phyloP scores from a whole-genome alignment of 2,797 vertebrate species.

The Liparis tanakae region DNA sequence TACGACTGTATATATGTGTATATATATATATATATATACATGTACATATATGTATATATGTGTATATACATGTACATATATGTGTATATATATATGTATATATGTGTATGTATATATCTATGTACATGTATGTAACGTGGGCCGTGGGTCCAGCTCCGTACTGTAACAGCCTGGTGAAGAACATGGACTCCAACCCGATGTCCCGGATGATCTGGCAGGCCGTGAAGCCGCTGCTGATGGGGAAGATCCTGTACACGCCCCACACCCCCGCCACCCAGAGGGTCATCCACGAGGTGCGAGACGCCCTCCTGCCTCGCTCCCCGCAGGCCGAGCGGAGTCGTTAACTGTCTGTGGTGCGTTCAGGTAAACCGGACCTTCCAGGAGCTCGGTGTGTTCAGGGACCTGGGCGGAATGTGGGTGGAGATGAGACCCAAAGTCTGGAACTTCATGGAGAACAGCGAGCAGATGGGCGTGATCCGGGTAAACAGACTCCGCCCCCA shows the following conservation, averaged over 20 bases:
- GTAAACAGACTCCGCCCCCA: slow-evolving; percentile 59
- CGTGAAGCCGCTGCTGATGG: slow-evolving; percentile 93
- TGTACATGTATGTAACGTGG: not conserved
- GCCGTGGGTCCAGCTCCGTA: slow-evolving; percentile 90
- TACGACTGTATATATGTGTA: no score
- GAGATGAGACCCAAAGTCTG: slow-evolving; percentile 92
- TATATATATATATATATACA: no score
- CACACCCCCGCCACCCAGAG: slow-evolving; percentile 88
- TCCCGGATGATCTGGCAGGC: slow-evolving; percentile 97
- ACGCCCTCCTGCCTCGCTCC: slow-evolving; percentile 11
- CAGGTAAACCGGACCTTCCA: slow-evolving; percentile 98
- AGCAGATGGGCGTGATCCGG: slow-evolving; percentile 91
- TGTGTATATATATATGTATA: not conserved
- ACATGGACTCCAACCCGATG: slow-evolving; percentile 92
- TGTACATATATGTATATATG: no score
- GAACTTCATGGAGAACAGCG: slow-evolving; percentile 92
- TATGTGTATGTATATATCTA: not conserved
- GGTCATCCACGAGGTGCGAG: slow-evolving; percentile 91
- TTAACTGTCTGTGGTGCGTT: slow-evolving; percentile 24
- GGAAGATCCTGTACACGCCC: slow-evolving; percentile 96
- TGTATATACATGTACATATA: no score
- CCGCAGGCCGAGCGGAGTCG: not conserved
- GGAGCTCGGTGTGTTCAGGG: slow-evolving; percentile 92
- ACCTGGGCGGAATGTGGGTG: slow-evolving; percentile 95
- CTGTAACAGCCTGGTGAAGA: slow-evolving; percentile 94